These are phyloP conservation scores for Argynnis bischoffii DNA, from an alignment of 2,888 invertebrate species.

Conservation along the genomic window DNA sequence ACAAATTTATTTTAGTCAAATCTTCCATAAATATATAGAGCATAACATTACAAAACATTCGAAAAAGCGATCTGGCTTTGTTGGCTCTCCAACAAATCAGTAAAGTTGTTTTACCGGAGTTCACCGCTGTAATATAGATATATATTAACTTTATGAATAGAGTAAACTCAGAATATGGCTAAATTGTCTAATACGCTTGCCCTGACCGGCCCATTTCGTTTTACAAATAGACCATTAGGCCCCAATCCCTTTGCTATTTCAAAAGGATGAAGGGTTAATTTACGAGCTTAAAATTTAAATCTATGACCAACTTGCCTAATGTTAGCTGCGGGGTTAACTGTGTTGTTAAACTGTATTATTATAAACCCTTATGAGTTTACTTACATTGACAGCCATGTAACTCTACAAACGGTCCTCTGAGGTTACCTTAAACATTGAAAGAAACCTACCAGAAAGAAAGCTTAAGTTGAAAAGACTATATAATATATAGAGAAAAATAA, in stretches of 20 bases:
- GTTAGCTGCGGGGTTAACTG: slow-evolving; percentile 74
- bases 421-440: background rate
- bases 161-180: slow-evolving; percentile 72
- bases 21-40: background rate
- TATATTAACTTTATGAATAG: slow-evolving; percentile 48
- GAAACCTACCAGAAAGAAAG: too few species aligned
- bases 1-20: background rate
- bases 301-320: slow-evolving; percentile 79
- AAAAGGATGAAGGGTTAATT: slow-evolving; percentile 82
- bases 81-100: slow-evolving; percentile 23
- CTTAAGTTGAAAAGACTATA: too few species aligned
- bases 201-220: slow-evolving; percentile 76
- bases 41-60: slow-evolving; percentile 14
- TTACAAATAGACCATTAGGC: slow-evolving; percentile 81
- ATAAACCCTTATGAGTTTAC: slow-evolving; percentile 48
- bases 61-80: slow-evolving; percentile 14
- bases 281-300: slow-evolving; percentile 82
- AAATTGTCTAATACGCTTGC: slow-evolving; percentile 76
- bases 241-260: slow-evolving; percentile 81
- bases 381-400: slow-evolving; percentile 21
- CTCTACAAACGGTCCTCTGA: slow-evolving; percentile 3
- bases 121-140: slow-evolving; percentile 37
- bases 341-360: slow-evolving; percentile 74
- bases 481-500: too few species aligned
- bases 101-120: slow-evolving; percentile 33